Base-by-base conservation (phyloP, 2,888 invertebrate genomes). In the Carcina quercana region DNA sequence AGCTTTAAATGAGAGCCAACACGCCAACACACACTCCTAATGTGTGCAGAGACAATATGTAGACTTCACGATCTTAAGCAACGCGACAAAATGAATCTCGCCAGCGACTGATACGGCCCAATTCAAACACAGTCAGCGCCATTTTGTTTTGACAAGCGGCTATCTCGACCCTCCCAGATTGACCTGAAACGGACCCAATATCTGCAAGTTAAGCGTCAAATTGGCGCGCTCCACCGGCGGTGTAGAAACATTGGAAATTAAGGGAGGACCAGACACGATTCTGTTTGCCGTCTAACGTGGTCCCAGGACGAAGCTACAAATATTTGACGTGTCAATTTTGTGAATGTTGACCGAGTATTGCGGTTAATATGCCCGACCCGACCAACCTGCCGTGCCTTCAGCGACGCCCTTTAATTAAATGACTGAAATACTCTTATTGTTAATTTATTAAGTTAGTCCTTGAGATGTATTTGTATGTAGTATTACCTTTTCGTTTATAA, bases 261-360 rank as follows among this genome's bases (percentile, higher is more conserved):
- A 83, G 80, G 80, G 78, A 72, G 73, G 74, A 78, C 79, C 78
- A 80, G 82, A 80, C 82, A 75, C 79, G 79, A 72, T 74, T 80
- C 79, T 80, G 78, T 83, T 83, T 83, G 82, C 82, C 64, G 68
- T 79, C 72, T 76, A 80, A 76, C 80, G 80, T 80, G 74, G 79
- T 83, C 80, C 75, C 80, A 76, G 79, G 79, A 73, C 80, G 74
- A 79, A 82, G 82, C 76, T 76, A 82, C 85, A 84, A 85, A 84
- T 85, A 85, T 85, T 85, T 84, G 83, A 83, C 79, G 83, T 84
- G 85, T 84, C 85, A 84, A 84, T 84, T 84, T 82, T 79, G 76
- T 72, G 76, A 79, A 80, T 85, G 83, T 85, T 84, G 83, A 83
- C 83, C 70, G 74, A 80, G 82, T 75, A 80, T 80, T 76, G 82